Conservation (phyloP, 2,113 vertebrate genomes). For the Plestiodon gilberti region DNA sequence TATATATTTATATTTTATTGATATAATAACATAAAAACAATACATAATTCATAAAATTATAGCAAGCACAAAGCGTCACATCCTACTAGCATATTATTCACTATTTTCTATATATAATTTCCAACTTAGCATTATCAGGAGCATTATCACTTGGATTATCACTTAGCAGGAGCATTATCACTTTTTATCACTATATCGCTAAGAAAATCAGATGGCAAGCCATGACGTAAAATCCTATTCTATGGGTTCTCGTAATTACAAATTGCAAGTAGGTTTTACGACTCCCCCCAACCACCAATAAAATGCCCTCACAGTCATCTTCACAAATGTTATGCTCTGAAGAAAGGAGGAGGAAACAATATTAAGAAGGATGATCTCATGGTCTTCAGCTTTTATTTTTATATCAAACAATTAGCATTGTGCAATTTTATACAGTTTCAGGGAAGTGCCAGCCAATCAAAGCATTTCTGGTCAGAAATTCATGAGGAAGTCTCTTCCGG, state of each 20-base stretch:
- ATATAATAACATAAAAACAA: no score
- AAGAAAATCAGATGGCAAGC: not conserved
- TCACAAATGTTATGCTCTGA: not conserved
- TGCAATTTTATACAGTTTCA: conserved; percentile 57
- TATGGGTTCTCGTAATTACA: conserved; percentile 26
- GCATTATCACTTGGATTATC: no score
- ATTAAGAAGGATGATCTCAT: conserved; percentile 63
- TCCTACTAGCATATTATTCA: no score
- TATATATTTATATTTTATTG: no score
- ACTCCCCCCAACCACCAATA: not conserved
- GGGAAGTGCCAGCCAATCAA: conserved; percentile 24
- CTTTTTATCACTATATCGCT: not conserved
- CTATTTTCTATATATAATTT: no score
- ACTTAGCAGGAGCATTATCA: not conserved
- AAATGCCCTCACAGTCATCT: not conserved
- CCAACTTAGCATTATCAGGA: no score
- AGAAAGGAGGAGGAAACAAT: not conserved
- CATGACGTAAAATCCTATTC: not conserved
- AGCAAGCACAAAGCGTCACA: no score
- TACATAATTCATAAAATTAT: no score
- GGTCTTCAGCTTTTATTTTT: conserved; percentile 48
- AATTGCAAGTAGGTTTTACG: conserved; percentile 40
- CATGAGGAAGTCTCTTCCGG: conserved; percentile 12
- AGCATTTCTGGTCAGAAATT: conserved; percentile 15
- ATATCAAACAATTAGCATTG: conserved; percentile 29